Evolutionary conservation across 2,113 vertebrate genomes (phyloP).

Genomic region (Glaucomys volans): DNA sequence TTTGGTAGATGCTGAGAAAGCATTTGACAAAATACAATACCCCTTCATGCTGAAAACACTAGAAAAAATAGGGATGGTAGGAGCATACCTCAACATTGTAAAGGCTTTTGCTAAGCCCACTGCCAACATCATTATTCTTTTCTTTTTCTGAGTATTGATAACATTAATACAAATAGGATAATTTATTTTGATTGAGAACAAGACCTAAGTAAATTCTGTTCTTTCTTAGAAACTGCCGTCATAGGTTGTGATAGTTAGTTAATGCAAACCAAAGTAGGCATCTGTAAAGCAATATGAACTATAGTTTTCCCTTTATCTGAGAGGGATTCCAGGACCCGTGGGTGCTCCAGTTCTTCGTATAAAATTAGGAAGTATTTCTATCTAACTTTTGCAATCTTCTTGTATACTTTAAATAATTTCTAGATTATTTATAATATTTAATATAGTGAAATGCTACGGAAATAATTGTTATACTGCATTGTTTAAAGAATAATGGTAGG

Average conservation of each 20-base stretch:
- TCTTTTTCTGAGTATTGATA: not conserved
- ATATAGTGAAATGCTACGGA: not conserved
- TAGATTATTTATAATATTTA: not conserved
- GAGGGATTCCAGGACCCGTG: too few relatives aligned
- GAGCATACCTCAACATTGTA: too few relatives aligned
- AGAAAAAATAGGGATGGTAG: too few relatives aligned
- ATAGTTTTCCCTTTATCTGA: not conserved
- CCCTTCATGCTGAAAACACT: too few relatives aligned
- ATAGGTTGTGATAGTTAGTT: not conserved
- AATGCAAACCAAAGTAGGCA: not conserved
- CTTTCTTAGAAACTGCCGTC: not conserved
- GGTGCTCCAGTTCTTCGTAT: not conserved
- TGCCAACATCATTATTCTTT: too few relatives aligned
- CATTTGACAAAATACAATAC: too few relatives aligned
- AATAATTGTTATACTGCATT: not conserved
- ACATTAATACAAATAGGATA: not conserved
- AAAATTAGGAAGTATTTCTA: not conserved
- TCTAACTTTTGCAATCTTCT: not conserved
- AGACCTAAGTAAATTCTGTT: not conserved
- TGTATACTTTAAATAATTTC: not conserved
- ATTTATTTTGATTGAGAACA: slow-evolving; percentile 21
- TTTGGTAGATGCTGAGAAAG: too few relatives aligned
- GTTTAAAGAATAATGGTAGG: not conserved
- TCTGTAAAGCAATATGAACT: not conserved
- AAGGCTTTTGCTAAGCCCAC: too few relatives aligned